Evolutionary conservation across 1,140 invertebrate genomes (phyloP).

Genomic region (Musca vetustissima): DNA sequence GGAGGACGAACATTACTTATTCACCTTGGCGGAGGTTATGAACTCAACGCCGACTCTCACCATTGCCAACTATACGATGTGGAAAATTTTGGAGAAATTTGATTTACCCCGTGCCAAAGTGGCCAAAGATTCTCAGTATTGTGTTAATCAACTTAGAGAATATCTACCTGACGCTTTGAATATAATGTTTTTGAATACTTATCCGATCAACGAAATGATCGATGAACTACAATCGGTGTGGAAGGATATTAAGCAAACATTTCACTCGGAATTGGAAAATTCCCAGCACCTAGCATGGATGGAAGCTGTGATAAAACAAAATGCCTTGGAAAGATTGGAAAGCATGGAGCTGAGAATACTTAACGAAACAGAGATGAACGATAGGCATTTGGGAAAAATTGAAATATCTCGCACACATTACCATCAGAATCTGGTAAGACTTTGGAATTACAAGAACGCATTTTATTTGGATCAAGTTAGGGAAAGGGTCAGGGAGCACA

Average conservation of each 20-base stretch:
- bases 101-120: conserved; percentile 76
- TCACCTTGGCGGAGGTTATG: conserved; percentile 57
- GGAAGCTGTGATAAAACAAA: conserved; percentile 73
- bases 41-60: conserved; percentile 56
- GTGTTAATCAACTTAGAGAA: conserved; percentile 41
- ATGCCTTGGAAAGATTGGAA: conserved; percentile 79
- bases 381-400: conserved; percentile 71
- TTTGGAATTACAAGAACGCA: conserved; percentile 74
- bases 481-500: conserved; percentile 83
- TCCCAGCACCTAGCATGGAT: conserved; percentile 72
- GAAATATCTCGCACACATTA: conserved; percentile 79
- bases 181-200: conserved; percentile 81
- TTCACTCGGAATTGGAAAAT: conserved; percentile 68
- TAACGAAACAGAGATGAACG: conserved; percentile 73
- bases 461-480: conserved; percentile 81
- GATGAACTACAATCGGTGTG: conserved; percentile 68
- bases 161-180: conserved; percentile 58
- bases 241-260: conserved; percentile 63
- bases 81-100: conserved; percentile 82
- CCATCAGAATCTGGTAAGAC: conserved; percentile 86
- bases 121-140: conserved; percentile 74
- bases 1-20: conserved; percentile 52
- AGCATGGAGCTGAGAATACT: conserved; percentile 81
- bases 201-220: conserved; percentile 86
- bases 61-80: conserved; percentile 72